Percentiles rank a stretch among this genome's conserved stretches.
Conservation (phyloP, 2,888 invertebrate genomes). For the Dasysyrphus albostriatus region DNA sequence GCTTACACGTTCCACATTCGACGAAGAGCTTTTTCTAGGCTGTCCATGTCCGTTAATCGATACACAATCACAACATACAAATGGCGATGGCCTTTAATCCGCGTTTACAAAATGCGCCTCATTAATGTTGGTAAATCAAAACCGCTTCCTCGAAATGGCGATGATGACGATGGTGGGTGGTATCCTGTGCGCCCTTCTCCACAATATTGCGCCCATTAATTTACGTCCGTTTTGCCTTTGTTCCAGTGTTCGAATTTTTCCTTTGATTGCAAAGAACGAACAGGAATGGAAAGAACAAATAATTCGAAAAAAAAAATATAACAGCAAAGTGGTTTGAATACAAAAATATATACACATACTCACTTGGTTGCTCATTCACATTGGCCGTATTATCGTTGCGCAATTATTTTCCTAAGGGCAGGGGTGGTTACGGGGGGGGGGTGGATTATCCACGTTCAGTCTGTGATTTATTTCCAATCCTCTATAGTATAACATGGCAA, state of each 20-base stretch:
- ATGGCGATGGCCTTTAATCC: slow-evolving; percentile 69
- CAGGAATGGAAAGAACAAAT: slow-evolving; percentile 32
- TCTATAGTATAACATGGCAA: slow-evolving; percentile 36
- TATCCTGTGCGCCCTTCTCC: background rate
- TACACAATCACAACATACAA: slow-evolving; percentile 24
- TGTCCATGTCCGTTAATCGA: slow-evolving; percentile 4
- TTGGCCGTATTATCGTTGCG: slow-evolving; percentile 64
- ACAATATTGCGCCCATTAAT: slow-evolving; percentile 57
- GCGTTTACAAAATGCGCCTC: slow-evolving; percentile 67
- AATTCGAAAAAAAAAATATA: slow-evolving; percentile 5
- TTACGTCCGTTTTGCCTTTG: slow-evolving; percentile 60
- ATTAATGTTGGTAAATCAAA: slow-evolving; percentile 71
- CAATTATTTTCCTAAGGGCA: slow-evolving; percentile 12
- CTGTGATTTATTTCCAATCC: slow-evolving; percentile 70
- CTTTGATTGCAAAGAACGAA: slow-evolving; percentile 67
- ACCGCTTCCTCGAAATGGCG: slow-evolving; percentile 14
- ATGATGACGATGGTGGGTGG: background rate
- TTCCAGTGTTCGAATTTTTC: slow-evolving; percentile 72
- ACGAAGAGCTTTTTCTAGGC: slow-evolving; percentile 35
- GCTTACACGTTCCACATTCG: slow-evolving; percentile 56
- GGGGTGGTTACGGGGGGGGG: background rate
- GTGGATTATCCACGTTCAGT: slow-evolving; percentile 50
- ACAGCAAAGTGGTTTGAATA: slow-evolving; percentile 45
- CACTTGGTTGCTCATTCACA: slow-evolving; percentile 60
- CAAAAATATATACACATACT: slow-evolving; percentile 34